Evolutionary conservation across 2,797 vertebrate genomes (phyloP).

Genomic region (Threskiornis aethiopicus): DNA sequence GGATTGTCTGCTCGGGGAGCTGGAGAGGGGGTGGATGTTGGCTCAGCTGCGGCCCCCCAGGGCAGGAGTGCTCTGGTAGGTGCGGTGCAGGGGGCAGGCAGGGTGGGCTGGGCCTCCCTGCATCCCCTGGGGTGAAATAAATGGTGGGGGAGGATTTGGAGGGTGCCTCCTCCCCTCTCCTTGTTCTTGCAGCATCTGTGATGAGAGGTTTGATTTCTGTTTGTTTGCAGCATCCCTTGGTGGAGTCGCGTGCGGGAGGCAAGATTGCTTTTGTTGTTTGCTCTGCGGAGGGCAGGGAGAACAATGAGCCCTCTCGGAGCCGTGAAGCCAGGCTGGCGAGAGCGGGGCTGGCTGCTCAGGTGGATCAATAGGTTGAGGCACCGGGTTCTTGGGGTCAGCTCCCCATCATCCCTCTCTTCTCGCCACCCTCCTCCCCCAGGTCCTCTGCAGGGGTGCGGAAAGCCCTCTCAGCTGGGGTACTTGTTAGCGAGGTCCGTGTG

Average conservation of each 20-base stretch:
- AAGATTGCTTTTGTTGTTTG: neutral
- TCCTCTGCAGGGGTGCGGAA: neutral
- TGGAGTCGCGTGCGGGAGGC: neutral
- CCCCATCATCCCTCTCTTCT: neutral
- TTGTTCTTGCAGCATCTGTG: neutral
- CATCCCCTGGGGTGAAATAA: neutral
- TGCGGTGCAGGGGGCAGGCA: neutral
- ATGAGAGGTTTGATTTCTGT: neutral
- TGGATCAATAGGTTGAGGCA: neutral
- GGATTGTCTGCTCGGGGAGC: neutral
- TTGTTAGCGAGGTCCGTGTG: neutral
- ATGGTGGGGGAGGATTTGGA: neutral
- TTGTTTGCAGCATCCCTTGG: neutral
- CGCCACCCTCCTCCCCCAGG: neutral
- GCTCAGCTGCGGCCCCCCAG: neutral
- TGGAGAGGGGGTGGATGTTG: neutral
- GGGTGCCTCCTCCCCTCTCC: neutral
- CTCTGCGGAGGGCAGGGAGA: neutral
- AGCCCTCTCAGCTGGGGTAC: neutral
- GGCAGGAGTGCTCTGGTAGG: neutral
- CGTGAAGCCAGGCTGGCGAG: neutral
- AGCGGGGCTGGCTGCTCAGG: neutral
- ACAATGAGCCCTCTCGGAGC: neutral
- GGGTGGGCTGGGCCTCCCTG: neutral
- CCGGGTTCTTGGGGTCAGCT: neutral